Evolutionary conservation across 2,888 invertebrate genomes (phyloP), one percentile per base, ranked within the genome.

Genomic region (Cantharis rufa): DNA sequence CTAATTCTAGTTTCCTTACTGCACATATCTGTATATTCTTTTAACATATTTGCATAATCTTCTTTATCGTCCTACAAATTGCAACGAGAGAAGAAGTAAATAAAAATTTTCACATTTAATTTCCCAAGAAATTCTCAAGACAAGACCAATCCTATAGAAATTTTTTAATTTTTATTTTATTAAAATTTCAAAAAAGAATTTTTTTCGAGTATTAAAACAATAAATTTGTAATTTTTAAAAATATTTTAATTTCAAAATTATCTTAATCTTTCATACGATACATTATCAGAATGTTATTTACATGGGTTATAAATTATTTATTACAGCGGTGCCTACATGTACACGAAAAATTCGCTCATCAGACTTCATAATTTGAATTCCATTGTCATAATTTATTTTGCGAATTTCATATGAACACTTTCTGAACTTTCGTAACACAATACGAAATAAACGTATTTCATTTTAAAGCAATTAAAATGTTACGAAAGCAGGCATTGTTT

Each of bases 1-100:
- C 15, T 21, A 18, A 66, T 24, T 18, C 64, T 13, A 66, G 21
- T 66, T 24, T 66, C 64, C 24, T 16, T 66, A 1, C 10, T 21
- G 13, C 84, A 85, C 62, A 80, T 82, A 63, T 78, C 74, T 21
- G 82, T 81, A 68, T 81, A 72, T 69, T 80, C 48, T n/a, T 5
- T 3, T 7, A 48, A 48, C 48, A 48, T 48, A 7, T 48, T 48
- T 2, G 5, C n/a, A 7, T 48, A n/a, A 48, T 48, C 48, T n/a
- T 48, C 48, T 48, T 48, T 48, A n/a, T 1, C n/a, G n/a, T 48
- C 48, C 48, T 48, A 7, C 1, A 48, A 48, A 48, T 48, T 48
- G n/a, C n/a, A 48, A 48, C 0, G n/a, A 48, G 1, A 13, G 10
- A 2, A n/a, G n/a, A n/a, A 48, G 0, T n/a, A 48, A 32, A 32